A percentile compares a stretch with the other conserved stretches of the same genome.
phyloP scores from a whole-genome alignment of 2,888 invertebrate species.

The Schizotus pectinicornis region DNA sequence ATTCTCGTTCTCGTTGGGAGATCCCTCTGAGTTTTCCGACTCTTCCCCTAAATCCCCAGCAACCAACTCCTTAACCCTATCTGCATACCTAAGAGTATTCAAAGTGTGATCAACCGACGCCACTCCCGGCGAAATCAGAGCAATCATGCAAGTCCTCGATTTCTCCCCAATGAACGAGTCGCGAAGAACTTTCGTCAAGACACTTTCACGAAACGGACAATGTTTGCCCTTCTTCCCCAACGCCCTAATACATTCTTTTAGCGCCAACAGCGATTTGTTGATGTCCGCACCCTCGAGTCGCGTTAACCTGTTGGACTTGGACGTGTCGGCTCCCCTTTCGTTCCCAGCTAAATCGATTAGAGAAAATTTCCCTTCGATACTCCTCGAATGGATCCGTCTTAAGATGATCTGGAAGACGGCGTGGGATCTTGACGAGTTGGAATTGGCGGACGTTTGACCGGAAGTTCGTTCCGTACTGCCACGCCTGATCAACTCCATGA shows the following conservation, averaged over 20 bases:
- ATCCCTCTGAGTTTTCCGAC: constrained; percentile 20
- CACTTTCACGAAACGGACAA: constrained; percentile 96
- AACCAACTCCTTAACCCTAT: constrained; percentile 94
- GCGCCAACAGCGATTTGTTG: constrained; percentile 91
- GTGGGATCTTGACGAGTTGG: constrained; percentile 97
- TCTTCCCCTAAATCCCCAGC: constrained; percentile 43
- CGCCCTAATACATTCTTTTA: constrained; percentile 97
- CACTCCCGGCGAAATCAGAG: constrained; percentile 97
- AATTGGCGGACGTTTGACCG: constrained; percentile 96
- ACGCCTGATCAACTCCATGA: constrained; percentile 88
- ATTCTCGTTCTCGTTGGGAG: constrained; percentile 37
- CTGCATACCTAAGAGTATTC: constrained; percentile 97
- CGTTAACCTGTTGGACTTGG: constrained; percentile 93
- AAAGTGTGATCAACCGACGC: constrained; percentile 96
- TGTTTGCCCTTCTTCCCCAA: constrained; percentile 95
- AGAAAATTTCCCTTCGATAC: constrained; percentile 96
- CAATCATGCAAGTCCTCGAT: constrained; percentile 99
- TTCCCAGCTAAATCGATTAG: constrained; percentile 98
- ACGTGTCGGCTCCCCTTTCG: constrained; percentile 99
- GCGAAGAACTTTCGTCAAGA: constrained; percentile 92
- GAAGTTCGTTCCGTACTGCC: constrained; percentile 91
- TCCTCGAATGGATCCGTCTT: constrained; percentile 70
- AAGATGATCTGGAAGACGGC: constrained; percentile 98
- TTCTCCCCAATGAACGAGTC: constrained; percentile 99
- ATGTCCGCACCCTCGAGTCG: constrained; percentile 95